These are phyloP conservation scores for Tragulus kanchil DNA, from an alignment of 2,113 vertebrate species.

Conservation along the genomic window DNA sequence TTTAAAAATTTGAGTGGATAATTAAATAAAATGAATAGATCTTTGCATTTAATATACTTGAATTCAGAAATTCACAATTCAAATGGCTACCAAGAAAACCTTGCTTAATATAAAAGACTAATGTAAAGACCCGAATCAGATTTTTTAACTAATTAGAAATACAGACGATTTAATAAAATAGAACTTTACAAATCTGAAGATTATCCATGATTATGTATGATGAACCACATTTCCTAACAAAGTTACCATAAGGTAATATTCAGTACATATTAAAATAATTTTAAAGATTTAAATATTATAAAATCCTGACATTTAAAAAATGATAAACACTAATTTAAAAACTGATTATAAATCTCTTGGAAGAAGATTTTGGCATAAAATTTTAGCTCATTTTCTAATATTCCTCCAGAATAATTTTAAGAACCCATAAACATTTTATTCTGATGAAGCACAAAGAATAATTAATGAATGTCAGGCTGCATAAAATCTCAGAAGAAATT, in stretches of 20 bases:
- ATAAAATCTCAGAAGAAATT: background rate
- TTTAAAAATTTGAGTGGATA: background rate
- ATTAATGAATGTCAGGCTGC: background rate
- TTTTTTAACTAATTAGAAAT: background rate
- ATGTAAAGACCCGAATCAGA: background rate
- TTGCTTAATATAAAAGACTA: background rate
- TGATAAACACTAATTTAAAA: slow-evolving; percentile 15
- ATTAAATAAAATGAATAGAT: background rate
- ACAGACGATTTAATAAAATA: background rate
- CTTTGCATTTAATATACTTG: background rate
- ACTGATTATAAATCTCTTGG: background rate
- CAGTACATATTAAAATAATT: background rate
- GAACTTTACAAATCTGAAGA: background rate
- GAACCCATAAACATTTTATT: slow-evolving; percentile 21
- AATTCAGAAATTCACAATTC: background rate
- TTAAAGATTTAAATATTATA: background rate
- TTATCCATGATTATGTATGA: background rate
- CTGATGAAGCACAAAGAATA: slow-evolving; percentile 31
- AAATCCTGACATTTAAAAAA: slow-evolving; percentile 22
- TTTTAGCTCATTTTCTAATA: background rate
- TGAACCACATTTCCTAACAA: background rate
- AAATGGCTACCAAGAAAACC: background rate
- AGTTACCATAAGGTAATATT: background rate
- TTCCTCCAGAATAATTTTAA: slow-evolving; percentile 23
- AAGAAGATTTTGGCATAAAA: background rate